Percentiles rank a stretch among this genome's conserved stretches.
Conservation (phyloP, 2,888 invertebrate genomes). For the Psylliodes chrysocephalus region DNA sequence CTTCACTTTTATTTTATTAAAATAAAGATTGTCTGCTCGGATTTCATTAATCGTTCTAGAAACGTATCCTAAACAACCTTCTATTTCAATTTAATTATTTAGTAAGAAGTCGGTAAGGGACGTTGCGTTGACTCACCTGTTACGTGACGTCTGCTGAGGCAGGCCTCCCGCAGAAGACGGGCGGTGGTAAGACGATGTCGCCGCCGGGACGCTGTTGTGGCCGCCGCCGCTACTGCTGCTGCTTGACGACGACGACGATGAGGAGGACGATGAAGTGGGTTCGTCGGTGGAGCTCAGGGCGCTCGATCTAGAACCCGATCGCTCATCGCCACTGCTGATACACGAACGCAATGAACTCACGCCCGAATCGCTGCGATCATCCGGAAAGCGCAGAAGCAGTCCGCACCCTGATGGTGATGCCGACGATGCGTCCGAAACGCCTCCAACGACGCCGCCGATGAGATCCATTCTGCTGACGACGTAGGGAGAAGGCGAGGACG, state of each 20-base stretch:
- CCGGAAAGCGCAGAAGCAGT: constrained; percentile 54
- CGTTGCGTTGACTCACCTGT: constrained; percentile 26
- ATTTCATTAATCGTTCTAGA: too few relatives aligned
- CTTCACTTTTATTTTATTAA: too few relatives aligned
- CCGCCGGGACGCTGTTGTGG: background rate
- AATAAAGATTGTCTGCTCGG: too few relatives aligned
- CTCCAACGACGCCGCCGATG: constrained; percentile 33
- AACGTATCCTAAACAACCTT: too few relatives aligned
- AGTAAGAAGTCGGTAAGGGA: too few relatives aligned
- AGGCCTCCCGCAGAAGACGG: constrained; percentile 23
- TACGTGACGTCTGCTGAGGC: constrained; percentile 28
- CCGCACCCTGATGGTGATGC: constrained; percentile 44
- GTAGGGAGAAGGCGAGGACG: constrained; percentile 52
- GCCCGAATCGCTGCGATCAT: constrained; percentile 67
- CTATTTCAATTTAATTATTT: too few relatives aligned
- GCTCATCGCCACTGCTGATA: constrained; percentile 71
- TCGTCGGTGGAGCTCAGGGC: constrained; percentile 81
- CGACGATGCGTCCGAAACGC: constrained; percentile 14
- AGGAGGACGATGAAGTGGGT: constrained; percentile 63
- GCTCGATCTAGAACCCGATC: constrained; percentile 79
- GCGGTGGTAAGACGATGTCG: background rate
- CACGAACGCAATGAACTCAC: constrained; percentile 80
- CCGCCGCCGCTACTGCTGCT: constrained; percentile 20
- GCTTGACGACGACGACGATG: constrained; percentile 37
- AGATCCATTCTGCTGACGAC: constrained; percentile 62